Base-by-base conservation (phyloP, 2,888 invertebrate genomes). In the Drosophila neutralis region DNA sequence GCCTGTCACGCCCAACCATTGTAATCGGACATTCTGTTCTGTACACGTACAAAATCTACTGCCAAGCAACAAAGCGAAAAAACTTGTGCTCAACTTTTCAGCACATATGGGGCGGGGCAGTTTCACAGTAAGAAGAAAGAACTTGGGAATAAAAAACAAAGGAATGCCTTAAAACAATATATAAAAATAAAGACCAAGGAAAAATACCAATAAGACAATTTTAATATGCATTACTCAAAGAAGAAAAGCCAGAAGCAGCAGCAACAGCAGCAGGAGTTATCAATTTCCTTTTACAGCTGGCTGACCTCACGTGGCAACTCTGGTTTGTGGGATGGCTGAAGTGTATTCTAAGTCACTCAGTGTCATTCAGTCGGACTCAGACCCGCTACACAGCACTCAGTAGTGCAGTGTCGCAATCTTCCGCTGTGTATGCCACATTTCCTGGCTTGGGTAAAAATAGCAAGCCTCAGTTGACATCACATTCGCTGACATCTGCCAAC, bases 201-300 rank as follows among this genome's bases (percentile, higher is more conserved):
- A 63, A 53, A 69, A 64, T 58, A 35, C 57, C 71, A 75, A 73
- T 76, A 83, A 83, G 76, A 76, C 61, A 73, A 63, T 80, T 83
- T 89, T 87, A 89, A 87, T 89, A 88, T 89, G 76, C 84, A 87
- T 81, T 87, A 83, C 82, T 86, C 84, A 89, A 72, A 76, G 58
- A 40, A 60, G 31, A 52, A n/a, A 59, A 38, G n/a, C 24, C 18
- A 60, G 31, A 31, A 49, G 42, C 15, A 58, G 21, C 13, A 29
- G 36, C 57, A 35, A 35, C 35, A 56, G 27, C 18, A 15, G 10
- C n/a, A 62, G 56, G 51, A 49, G 18, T 35, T 73, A 60, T 63
- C 66, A 64, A 66, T 69, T 64, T 52, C 7, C 31, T 3, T 58
- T 69, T 53, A 36, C 36, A 62, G 42, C 35, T 61, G 54, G 54